A percentile compares a stretch with the other conserved stretches of the same genome.
phyloP scores from a whole-genome alignment of 1,140 invertebrate species.

The Zeugodacus cucurbitae region DNA sequence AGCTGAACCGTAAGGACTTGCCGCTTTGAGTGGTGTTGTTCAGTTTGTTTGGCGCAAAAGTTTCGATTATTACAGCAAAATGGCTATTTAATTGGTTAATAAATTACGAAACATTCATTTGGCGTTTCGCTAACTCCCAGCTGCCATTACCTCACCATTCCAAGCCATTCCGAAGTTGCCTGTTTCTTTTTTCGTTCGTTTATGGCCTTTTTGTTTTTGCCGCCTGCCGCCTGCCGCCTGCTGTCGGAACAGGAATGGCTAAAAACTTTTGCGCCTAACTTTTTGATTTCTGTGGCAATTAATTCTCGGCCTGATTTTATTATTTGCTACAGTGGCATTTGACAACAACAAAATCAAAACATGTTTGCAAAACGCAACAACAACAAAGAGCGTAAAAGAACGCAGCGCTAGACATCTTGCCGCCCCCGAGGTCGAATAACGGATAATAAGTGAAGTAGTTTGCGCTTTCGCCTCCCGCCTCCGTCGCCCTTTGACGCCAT shows the following conservation, averaged over 20 bases:
- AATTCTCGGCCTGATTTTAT: conserved; percentile 9
- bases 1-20: not conserved
- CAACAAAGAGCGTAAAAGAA: not conserved
- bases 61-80: conserved; percentile 39
- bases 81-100: conserved; percentile 37
- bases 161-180: not conserved
- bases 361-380: not conserved
- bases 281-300: conserved; percentile 9
- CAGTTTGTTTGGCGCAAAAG: conserved; percentile 27
- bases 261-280: not conserved
- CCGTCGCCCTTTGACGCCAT: not conserved
- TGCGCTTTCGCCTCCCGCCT: not conserved
- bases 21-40: conserved; percentile 26
- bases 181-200: not conserved
- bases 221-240: not conserved
- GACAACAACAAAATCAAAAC: conserved; percentile 11
- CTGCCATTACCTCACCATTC: not conserved
- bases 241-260: not conserved
- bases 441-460: not conserved
- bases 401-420: not conserved
- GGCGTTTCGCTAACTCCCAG: conserved; percentile 17
- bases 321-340: not conserved
- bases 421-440: not conserved
- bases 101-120: conserved; percentile 31
- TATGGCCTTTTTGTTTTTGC: not conserved